These are phyloP conservation scores for Rana temporaria DNA, from an alignment of 2,113 vertebrate species.

Conservation along the genomic window DNA sequence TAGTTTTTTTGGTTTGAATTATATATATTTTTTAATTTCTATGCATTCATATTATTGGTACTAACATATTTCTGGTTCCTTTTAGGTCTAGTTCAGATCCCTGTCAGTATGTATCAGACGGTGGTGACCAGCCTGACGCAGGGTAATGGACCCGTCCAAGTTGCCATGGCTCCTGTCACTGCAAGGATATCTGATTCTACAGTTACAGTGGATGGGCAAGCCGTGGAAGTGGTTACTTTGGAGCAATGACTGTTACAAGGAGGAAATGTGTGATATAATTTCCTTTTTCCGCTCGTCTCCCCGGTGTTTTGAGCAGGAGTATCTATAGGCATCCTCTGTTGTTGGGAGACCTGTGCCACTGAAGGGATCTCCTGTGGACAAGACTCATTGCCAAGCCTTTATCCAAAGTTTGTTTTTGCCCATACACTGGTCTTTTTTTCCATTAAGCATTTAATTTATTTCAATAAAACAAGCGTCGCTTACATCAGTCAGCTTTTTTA, in stretches of 20 bases:
- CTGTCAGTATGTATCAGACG: constrained; percentile 98
- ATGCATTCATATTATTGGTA: neutral
- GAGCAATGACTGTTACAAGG: constrained; percentile 82
- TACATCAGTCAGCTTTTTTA: neutral
- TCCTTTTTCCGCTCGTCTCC: constrained; percentile 59
- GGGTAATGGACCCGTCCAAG: constrained; percentile 95
- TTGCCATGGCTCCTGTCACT: constrained; percentile 94
- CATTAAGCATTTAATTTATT: constrained; percentile 42
- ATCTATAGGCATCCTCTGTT: constrained; percentile 4
- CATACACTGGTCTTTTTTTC: neutral
- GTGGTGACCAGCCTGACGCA: constrained; percentile 97
- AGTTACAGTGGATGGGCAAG: constrained; percentile 94
- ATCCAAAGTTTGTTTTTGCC: neutral
- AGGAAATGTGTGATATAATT: neutral
- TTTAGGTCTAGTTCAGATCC: constrained; percentile 94
- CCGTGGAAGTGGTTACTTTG: constrained; percentile 95
- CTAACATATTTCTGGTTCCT: constrained; percentile 45
- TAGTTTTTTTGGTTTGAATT: neutral
- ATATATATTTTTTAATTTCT: neutral
- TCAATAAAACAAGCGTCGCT: constrained; percentile 16
- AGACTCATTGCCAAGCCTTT: neutral
- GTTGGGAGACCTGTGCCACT: neutral
- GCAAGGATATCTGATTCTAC: constrained; percentile 90
- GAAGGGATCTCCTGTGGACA: constrained; percentile 1
- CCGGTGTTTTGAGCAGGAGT: neutral